A percentile compares a stretch with the other conserved stretches of the same genome.
These are phyloP conservation scores for Condylostylus longicornis DNA, from an alignment of 1,140 invertebrate genomes.

Conservation along the genomic window DNA sequence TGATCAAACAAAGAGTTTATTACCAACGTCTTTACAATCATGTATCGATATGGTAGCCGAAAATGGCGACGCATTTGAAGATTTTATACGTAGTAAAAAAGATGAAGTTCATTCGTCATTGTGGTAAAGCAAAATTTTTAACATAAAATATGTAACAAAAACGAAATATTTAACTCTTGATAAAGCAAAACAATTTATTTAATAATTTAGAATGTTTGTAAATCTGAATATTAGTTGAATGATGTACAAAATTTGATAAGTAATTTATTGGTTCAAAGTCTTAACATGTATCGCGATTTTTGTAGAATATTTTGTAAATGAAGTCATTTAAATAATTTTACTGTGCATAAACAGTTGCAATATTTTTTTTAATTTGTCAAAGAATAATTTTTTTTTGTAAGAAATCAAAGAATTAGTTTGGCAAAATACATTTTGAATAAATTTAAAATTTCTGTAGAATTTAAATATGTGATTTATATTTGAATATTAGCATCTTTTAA, in stretches of 20 bases:
- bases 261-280: neutral
- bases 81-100: slow-evolving; percentile 30
- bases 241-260: neutral
- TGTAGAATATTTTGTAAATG: too few species aligned
- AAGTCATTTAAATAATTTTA: neutral
- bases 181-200: neutral
- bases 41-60: slow-evolving; percentile 31
- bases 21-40: slow-evolving; percentile 31
- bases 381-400: neutral
- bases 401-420: neutral
- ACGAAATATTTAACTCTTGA: neutral
- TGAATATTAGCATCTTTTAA: too few species aligned
- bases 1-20: slow-evolving; percentile 9
- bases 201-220: neutral
- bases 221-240: neutral
- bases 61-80: slow-evolving; percentile 33
- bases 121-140: slow-evolving; percentile 20
- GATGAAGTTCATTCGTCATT: slow-evolving; percentile 30
- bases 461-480: too few species aligned
- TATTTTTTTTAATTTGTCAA: neutral
- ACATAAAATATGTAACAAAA: neutral
- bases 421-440: neutral
- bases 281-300: too few species aligned
- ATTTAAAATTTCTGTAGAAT: too few species aligned
- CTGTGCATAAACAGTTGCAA: neutral